Conservation (phyloP, 2,888 invertebrate species). For the Dimorphilus gyrociliatus region DNA sequence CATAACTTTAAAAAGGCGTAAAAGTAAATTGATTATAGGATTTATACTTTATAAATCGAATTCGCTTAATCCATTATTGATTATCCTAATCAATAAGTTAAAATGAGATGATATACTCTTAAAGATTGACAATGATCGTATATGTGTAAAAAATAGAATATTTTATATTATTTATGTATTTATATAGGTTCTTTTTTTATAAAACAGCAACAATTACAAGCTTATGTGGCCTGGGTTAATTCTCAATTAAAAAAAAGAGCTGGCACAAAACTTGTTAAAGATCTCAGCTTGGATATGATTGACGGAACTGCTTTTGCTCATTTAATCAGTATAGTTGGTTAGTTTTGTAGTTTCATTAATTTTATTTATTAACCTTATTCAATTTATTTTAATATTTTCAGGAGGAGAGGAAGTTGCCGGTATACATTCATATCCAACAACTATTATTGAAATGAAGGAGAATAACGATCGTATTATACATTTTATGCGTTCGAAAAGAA, state of each 20-base stretch:
- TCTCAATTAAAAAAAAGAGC: constrained; percentile 39
- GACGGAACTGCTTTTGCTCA: constrained; percentile 37
- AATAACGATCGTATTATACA: constrained; percentile 36
- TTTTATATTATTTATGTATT: too few relatives aligned
- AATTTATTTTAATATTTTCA: constrained; percentile 12
- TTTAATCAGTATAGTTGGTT: constrained; percentile 38
- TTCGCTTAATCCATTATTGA: too few relatives aligned
- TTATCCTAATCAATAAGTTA: too few relatives aligned
- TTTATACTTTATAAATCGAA: too few relatives aligned
- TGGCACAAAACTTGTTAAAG: constrained; percentile 32
- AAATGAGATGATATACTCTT: too few relatives aligned
- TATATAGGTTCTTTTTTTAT: too few relatives aligned
- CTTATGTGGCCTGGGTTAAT: constrained; percentile 40
- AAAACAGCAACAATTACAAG: constrained; percentile 29
- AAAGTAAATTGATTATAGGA: too few relatives aligned
- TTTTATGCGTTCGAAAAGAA: constrained; percentile 35
- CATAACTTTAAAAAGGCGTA: too few relatives aligned
- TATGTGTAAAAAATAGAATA: too few relatives aligned
- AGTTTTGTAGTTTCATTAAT: constrained; percentile 9
- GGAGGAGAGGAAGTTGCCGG: constrained; percentile 33
- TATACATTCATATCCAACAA: constrained; percentile 24
- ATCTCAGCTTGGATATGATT: constrained; percentile 36
- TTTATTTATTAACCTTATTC: neutral
- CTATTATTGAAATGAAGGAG: constrained; percentile 27
- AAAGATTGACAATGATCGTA: too few relatives aligned